A percentile compares a stretch with the other conserved stretches of the same genome.
Evolutionary conservation across 2,797 vertebrate species (phyloP).

Genomic region (Capromys pilorides): DNA sequence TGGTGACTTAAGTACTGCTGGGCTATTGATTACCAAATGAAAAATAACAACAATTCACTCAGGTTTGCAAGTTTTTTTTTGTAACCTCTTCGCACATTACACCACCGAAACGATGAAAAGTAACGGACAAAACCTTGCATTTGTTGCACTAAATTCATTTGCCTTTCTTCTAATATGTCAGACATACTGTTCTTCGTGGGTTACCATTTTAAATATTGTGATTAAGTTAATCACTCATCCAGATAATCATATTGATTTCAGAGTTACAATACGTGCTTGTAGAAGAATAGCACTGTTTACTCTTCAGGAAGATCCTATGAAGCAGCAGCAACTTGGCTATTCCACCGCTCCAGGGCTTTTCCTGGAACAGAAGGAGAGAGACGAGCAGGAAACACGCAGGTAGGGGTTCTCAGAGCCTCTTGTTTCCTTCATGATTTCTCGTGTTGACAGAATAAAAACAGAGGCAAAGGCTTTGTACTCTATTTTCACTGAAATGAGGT

Average conservation of each 20-base stretch:
- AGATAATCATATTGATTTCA: conserved; percentile 31
- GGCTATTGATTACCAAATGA: neutral
- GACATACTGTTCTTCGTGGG: neutral
- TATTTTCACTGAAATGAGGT: conserved; percentile 35
- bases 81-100: neutral
- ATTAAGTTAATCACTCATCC: neutral
- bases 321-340: neutral
- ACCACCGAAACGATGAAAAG: neutral
- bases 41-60: neutral
- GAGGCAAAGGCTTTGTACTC: neutral
- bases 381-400: neutral
- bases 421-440: neutral
- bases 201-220: neutral
- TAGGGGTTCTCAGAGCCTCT: neutral
- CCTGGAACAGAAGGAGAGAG: neutral
- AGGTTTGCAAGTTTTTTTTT: neutral
- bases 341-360: neutral
- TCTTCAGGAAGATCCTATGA: conserved; percentile 1
- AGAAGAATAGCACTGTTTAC: neutral
- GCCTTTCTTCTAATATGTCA: neutral
- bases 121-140: neutral
- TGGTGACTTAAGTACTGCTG: neutral
- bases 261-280: conserved; percentile 16
- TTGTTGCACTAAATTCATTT: neutral
- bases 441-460: neutral